Conservation (phyloP, 2,113 vertebrate species). For the Gadus chalcogrammus region DNA sequence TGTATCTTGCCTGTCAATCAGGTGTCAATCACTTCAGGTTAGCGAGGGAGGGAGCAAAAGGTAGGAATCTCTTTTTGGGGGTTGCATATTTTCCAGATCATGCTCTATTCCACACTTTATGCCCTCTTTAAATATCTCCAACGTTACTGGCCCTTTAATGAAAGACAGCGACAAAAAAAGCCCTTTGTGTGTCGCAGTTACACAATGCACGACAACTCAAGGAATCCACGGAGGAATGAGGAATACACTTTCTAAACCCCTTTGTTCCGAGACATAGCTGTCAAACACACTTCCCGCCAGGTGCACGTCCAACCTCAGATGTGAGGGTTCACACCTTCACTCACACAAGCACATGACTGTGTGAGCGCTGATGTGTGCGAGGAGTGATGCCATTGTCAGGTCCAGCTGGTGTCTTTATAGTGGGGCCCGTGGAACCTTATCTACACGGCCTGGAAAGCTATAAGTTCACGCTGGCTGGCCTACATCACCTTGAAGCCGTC, state of each 20-base stretch:
- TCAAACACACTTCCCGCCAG: background rate
- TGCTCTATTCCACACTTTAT: too few relatives aligned
- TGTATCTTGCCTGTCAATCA: too few relatives aligned
- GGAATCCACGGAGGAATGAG: too few relatives aligned
- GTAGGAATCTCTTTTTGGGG: too few relatives aligned
- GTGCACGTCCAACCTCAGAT: background rate
- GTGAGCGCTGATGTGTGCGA: background rate
- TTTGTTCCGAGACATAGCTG: background rate
- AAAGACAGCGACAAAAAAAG: too few relatives aligned
- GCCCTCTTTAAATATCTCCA: too few relatives aligned
- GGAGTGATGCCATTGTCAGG: background rate
- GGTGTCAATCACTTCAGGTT: too few relatives aligned
- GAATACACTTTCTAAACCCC: background rate
- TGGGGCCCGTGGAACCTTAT: constrained; percentile 40
- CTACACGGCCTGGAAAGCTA: constrained; percentile 36
- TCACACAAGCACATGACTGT: background rate
- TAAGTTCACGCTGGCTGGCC: background rate
- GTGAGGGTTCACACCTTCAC: background rate
- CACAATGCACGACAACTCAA: too few relatives aligned
- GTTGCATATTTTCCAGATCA: too few relatives aligned
- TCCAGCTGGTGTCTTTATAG: constrained; percentile 1
- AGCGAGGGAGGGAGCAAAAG: too few relatives aligned
- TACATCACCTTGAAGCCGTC: constrained; percentile 43
- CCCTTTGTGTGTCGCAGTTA: too few relatives aligned
- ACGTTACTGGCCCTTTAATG: too few relatives aligned